Conservation (phyloP, 2,888 invertebrate genomes). For the Hirtodrosophila cameraria region DNA sequence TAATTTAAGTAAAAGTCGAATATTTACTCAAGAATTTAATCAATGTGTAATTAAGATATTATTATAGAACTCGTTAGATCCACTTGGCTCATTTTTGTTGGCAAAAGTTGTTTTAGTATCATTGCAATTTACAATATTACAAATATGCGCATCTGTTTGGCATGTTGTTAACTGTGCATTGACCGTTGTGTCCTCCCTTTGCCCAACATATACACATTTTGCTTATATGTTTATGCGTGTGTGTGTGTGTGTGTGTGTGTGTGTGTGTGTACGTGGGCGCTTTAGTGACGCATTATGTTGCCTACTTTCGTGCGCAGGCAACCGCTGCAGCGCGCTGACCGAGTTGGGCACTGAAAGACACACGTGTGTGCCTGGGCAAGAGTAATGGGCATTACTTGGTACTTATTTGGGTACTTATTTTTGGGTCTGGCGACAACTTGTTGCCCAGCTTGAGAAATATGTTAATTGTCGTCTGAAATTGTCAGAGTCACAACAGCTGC, state of each 20-base stretch:
- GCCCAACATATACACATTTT: not conserved
- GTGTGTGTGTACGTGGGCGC: conserved; percentile 11
- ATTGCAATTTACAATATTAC: conserved; percentile 17
- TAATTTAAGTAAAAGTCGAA: too few species aligned
- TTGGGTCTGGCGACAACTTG: conserved; percentile 54
- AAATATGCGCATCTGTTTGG: conserved; percentile 53
- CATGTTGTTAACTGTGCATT: conserved; percentile 62
- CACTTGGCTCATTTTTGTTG: not conserved
- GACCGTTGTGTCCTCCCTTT: conserved; percentile 41
- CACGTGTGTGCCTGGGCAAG: conserved; percentile 37
- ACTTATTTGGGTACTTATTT: conserved; percentile 48
- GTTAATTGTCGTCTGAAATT: conserved; percentile 70
- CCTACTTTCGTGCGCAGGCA: conserved; percentile 54
- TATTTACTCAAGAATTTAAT: too few species aligned
- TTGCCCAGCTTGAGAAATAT: conserved; percentile 60
- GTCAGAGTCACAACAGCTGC: conserved; percentile 28
- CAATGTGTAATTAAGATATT: too few species aligned
- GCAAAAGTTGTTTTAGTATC: conserved; percentile 21
- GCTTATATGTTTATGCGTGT: not conserved
- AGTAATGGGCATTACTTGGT: conserved; percentile 49
- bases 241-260: not conserved
- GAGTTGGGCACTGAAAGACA: conserved; percentile 5
- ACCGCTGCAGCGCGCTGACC: conserved; percentile 41
- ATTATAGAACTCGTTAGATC: too few species aligned
- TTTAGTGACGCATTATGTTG: conserved; percentile 63